phyloP scores from a whole-genome alignment of 2,113 vertebrate species.

The Zosterops pallidus region DNA sequence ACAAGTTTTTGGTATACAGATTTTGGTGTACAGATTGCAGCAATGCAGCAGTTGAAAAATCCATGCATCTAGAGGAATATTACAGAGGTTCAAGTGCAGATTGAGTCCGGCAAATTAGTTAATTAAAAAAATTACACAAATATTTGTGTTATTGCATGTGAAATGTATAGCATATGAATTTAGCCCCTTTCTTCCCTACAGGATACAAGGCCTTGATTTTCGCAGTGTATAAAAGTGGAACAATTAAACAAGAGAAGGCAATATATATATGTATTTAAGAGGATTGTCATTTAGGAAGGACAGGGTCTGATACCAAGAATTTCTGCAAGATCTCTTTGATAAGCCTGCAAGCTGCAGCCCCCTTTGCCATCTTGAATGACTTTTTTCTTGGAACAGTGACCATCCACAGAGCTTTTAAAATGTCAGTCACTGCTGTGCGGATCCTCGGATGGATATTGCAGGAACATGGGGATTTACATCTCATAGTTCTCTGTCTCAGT shows the following conservation, averaged over 20 bases:
- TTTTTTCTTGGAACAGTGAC: not conserved
- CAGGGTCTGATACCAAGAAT: not conserved
- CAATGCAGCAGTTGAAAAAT: not conserved
- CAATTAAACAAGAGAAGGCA: not conserved
- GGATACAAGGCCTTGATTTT: not conserved
- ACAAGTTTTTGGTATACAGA: not conserved
- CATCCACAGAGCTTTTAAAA: slow-evolving; percentile 16
- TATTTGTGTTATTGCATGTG: not conserved
- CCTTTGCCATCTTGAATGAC: not conserved
- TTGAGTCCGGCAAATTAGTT: not conserved
- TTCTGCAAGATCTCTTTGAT: not conserved
- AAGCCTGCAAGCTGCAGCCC: not conserved
- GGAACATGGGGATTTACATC: slow-evolving; percentile 1
- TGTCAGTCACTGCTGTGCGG: not conserved
- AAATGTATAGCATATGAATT: not conserved
- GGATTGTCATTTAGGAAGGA: not conserved
- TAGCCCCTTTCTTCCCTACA: not conserved
- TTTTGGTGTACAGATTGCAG: not conserved
- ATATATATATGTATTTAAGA: not conserved
- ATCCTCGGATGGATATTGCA: not conserved
- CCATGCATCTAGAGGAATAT: not conserved
- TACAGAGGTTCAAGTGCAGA: not conserved
- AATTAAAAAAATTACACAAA: fast-evolving
- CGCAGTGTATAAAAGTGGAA: not conserved
- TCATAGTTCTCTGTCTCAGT: not conserved